phyloP scores from a whole-genome alignment of 2,888 invertebrate species.

The Epirrhoe alternata region DNA sequence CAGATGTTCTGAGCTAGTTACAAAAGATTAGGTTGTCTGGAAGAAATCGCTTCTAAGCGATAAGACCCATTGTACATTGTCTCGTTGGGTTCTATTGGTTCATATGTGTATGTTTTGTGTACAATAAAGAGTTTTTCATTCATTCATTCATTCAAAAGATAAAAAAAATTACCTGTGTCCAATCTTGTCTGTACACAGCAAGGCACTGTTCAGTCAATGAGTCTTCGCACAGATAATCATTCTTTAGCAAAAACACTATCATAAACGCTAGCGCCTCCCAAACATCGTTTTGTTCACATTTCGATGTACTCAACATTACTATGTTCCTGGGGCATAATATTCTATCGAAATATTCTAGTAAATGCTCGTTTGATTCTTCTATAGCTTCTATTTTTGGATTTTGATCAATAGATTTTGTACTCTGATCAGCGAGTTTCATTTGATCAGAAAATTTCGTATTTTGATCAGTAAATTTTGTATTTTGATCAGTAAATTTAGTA shows the following conservation, averaged over 20 bases:
- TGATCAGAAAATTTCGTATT: slow-evolving; percentile 17
- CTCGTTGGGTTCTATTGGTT: no score
- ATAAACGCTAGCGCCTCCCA: slow-evolving; percentile 76
- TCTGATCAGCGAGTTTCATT: slow-evolving; percentile 4
- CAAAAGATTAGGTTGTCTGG: no score
- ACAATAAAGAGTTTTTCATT: no score
- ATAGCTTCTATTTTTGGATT: slow-evolving; percentile 17
- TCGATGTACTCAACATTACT: slow-evolving; percentile 58
- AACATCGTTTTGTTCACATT: slow-evolving; percentile 50
- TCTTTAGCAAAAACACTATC: slow-evolving; percentile 79
- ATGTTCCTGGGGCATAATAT: slow-evolving; percentile 74
- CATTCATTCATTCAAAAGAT: no score
- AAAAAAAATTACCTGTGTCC: slow-evolving; percentile 81
- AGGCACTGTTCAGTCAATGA: slow-evolving; percentile 88
- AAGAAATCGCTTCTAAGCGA: no score
- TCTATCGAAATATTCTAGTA: slow-evolving; percentile 67
- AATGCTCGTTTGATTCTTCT: slow-evolving; percentile 41
- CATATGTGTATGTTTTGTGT: no score
- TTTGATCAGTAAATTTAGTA: background rate
- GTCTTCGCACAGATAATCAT: slow-evolving; percentile 85
- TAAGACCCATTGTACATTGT: no score
- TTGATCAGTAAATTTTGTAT: slow-evolving; percentile 7
- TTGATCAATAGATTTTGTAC: background rate
- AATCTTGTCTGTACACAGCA: slow-evolving; percentile 88
- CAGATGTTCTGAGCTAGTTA: no score